These are phyloP conservation scores for Ceryle rudis DNA, from an alignment of 2,797 vertebrate genomes.

Conservation along the genomic window DNA sequence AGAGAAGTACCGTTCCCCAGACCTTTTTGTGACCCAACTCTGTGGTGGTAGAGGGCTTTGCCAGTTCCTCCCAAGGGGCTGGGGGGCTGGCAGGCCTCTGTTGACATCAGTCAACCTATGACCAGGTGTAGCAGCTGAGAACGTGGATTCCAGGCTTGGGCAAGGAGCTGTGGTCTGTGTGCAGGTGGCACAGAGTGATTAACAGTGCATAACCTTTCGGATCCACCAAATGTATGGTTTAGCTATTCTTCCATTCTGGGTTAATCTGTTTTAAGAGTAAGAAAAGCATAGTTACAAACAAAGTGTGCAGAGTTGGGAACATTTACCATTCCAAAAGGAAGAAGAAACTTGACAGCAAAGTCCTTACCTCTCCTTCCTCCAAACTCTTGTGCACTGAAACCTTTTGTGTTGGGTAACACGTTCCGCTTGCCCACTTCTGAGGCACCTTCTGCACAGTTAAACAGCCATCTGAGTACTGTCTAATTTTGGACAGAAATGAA, in stretches of 20 bases:
- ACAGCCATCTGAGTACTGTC: not conserved
- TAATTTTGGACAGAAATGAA: not conserved
- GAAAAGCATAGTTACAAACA: not conserved
- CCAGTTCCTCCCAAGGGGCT: fast-evolving
- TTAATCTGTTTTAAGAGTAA: not conserved
- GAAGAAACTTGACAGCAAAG: not conserved
- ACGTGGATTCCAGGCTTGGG: not conserved
- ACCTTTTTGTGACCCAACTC: not conserved
- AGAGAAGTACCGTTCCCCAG: not conserved
- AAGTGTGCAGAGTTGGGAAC: not conserved
- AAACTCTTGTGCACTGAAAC: not conserved
- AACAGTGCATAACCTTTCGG: fast-evolving
- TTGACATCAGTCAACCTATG: not conserved
- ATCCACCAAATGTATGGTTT: not conserved
- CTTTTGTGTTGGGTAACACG: fast-evolving
- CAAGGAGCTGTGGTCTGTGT: not conserved
- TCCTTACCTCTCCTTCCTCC: not conserved
- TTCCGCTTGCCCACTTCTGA: not conserved
- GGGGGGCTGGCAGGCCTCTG: not conserved
- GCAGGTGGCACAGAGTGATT: not conserved
- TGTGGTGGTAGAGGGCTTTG: not conserved
- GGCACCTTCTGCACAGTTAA: not conserved
- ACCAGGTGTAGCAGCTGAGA: not conserved
- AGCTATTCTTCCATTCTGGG: not conserved
- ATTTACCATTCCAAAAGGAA: not conserved